Percentiles rank a stretch among this genome's conserved stretches.
Evolutionary conservation across 2,113 vertebrate genomes (phyloP).

Genomic region (Okapia johnstoni): DNA sequence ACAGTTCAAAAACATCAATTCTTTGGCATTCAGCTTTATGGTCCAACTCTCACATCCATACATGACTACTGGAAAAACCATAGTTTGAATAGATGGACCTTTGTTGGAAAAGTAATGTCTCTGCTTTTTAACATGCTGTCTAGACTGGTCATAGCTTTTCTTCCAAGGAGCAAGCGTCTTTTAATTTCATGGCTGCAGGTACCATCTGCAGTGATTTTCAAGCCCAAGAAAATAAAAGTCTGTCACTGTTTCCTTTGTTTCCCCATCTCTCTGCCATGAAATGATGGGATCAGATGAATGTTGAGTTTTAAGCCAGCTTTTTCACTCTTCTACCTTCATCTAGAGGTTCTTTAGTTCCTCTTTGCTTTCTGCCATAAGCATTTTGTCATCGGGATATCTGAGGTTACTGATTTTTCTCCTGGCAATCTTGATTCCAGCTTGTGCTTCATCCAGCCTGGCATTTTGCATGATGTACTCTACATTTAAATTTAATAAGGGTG

Average conservation of each 20-base stretch:
- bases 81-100: neutral
- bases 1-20: neutral
- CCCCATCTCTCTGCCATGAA: neutral
- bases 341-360: neutral
- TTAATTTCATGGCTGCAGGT: neutral
- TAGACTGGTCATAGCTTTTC: neutral
- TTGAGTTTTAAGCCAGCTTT: neutral
- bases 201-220: neutral
- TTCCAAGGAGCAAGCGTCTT: neutral
- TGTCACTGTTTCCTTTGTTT: neutral
- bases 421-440: neutral
- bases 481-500: neutral
- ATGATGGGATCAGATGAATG: neutral
- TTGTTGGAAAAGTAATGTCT: neutral
- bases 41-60: neutral
- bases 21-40: neutral
- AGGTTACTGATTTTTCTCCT: neutral
- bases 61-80: neutral
- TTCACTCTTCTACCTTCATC: neutral
- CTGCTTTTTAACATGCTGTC: neutral
- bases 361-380: neutral
- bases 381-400: neutral
- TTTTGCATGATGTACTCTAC: neutral
- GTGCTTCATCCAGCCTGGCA: neutral
- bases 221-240: neutral